phyloP scores from a whole-genome alignment of 2,113 vertebrate genomes.

The Pampusana beccarii region DNA sequence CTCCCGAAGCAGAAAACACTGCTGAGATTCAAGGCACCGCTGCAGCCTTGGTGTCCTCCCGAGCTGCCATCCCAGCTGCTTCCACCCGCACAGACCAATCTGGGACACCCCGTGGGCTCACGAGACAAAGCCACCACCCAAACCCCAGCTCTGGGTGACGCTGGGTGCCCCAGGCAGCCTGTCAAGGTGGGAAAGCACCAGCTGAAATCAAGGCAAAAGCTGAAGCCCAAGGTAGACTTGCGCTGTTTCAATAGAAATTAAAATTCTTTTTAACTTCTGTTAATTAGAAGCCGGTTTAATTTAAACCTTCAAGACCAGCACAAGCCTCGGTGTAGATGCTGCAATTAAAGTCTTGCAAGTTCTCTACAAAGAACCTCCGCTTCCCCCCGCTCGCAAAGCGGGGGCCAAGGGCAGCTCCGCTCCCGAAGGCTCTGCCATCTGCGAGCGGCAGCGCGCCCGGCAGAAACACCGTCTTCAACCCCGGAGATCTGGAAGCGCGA shows the following conservation, averaged over 20 bases:
- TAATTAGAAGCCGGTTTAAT: slow-evolving; percentile 35
- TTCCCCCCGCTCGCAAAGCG: neutral
- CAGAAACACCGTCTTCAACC: neutral
- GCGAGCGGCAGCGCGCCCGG: neutral
- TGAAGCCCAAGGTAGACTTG: neutral
- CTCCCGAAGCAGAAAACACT: accelerated
- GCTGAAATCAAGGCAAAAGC: neutral
- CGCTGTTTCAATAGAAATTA: neutral
- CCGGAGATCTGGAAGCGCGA: neutral
- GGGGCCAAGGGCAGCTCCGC: neutral
- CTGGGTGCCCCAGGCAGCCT: neutral
- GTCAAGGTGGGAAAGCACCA: neutral
- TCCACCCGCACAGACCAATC: neutral
- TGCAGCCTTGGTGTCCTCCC: accelerated
- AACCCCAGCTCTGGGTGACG: neutral
- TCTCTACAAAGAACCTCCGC: neutral
- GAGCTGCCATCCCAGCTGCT: neutral
- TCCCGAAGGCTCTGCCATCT: slow-evolving; percentile 7
- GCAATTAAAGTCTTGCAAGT: slow-evolving; percentile 37
- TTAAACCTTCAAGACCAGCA: neutral
- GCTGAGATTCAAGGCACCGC: accelerated
- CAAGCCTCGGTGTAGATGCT: neutral
- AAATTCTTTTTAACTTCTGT: neutral
- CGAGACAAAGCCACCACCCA: neutral
- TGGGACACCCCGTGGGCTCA: accelerated